Percentiles rank a stretch among this genome's conserved stretches.
phyloP scores from a whole-genome alignment of 2,888 invertebrate genomes.

The Lampropteryx suffumata region DNA sequence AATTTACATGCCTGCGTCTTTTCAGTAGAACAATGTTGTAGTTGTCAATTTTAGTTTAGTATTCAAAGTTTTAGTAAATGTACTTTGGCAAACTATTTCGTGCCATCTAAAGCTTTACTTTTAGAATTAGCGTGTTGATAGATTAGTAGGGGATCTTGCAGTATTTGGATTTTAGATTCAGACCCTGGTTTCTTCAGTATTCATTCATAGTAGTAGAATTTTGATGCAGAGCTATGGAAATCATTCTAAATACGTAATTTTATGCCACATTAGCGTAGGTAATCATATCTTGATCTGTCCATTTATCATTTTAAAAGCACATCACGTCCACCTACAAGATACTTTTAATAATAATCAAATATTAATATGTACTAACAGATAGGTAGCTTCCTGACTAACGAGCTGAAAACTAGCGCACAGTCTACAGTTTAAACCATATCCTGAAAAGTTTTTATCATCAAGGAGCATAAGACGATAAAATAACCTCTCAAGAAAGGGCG shows the following conservation, averaged over 20 bases:
- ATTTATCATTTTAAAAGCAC: constrained; percentile 9
- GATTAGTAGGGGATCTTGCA: neutral
- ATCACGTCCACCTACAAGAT: constrained; percentile 13
- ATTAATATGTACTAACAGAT: too few species aligned
- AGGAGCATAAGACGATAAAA: too few species aligned
- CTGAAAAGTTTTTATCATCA: too few species aligned
- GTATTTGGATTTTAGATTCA: neutral
- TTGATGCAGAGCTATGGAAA: constrained; percentile 1
- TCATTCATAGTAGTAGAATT: constrained; percentile 12
- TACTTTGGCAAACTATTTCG: constrained; percentile 2
- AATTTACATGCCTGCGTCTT: too few species aligned
- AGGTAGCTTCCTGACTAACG: too few species aligned
- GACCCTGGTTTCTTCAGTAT: neutral
- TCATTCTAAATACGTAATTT: neutral
- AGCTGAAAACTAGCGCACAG: too few species aligned
- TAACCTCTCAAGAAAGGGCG: too few species aligned
- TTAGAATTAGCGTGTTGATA: constrained; percentile 8
- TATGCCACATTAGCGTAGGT: constrained; percentile 2
- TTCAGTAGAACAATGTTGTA: too few species aligned
- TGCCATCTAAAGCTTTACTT: constrained; percentile 14
- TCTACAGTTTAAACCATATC: too few species aligned
- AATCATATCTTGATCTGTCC: constrained; percentile 27
- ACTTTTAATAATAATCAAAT: neutral
- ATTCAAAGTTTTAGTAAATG: too few species aligned
- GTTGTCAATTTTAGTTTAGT: too few species aligned